Conservation (phyloP, 1,140 invertebrate species). For the Trachymyrmex septentrionalis region DNA sequence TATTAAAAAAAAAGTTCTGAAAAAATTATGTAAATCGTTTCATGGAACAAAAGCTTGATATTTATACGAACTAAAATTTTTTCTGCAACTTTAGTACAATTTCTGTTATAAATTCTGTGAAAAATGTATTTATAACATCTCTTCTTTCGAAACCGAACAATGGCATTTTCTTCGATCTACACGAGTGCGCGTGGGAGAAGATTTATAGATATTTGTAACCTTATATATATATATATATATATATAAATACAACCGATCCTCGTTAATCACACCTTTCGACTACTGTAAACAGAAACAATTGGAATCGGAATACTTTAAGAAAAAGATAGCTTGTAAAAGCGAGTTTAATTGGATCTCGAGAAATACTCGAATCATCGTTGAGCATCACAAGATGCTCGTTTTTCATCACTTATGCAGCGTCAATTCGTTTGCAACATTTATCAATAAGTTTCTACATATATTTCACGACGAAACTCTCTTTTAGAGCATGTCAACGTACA, state of each 20-base stretch:
- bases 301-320: not conserved
- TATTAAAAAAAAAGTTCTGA: not conserved
- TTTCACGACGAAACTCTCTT: not conserved
- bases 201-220: slow-evolving; percentile 33
- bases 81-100: slow-evolving; percentile 11
- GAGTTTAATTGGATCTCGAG: slow-evolving; percentile 6
- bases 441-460: slow-evolving; percentile 15
- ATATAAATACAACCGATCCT: slow-evolving; percentile 35
- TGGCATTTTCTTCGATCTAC: not conserved
- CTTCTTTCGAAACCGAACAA: not conserved
- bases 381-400: slow-evolving; percentile 4
- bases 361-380: slow-evolving; percentile 2
- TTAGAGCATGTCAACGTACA: not conserved
- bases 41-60: not conserved
- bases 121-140: not conserved
- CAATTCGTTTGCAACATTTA: slow-evolving; percentile 15
- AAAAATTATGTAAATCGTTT: not conserved
- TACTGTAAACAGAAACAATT: slow-evolving; percentile 34
- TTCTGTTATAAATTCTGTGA: not conserved
- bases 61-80: slow-evolving; percentile 8
- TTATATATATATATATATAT: too few relatives aligned
- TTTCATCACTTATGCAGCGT: not conserved
- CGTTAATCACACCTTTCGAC: slow-evolving; percentile 44
- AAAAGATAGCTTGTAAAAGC: slow-evolving; percentile 10
- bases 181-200: not conserved